Base-by-base conservation (phyloP, 1,140 invertebrate genomes). In the Limonius californicus region DNA sequence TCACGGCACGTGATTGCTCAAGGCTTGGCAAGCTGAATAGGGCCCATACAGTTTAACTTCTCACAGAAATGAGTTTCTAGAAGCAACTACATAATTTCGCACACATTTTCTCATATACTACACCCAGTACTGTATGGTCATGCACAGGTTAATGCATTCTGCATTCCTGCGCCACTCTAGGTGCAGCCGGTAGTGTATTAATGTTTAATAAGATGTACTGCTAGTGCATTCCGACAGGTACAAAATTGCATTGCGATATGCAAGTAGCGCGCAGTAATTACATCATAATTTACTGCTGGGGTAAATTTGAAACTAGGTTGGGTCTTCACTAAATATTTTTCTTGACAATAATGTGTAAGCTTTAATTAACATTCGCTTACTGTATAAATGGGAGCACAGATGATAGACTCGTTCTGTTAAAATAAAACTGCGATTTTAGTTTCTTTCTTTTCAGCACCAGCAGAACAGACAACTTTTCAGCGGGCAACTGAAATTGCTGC, bases 231-330 rank as follows among this genome's bases (percentile, higher is more conserved):
- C 35, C 35, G 35, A 21, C 45, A 50, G 45, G 16, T 50, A 50
- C 16, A 50, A 19, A 19, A 50, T 50, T 50, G 45, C 16, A 50
- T 11, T 18, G 20, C 20, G 12, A 19, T 18, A 21, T 50, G 45
- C 16, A 50, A 19, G 45, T 50, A 21, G 45, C 15, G 18, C 45
- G 45, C 45, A 4, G 16, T 50, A 50, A 50, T 50, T 50, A 50
- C 16, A 2, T 50, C 7, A 50, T 50, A 50, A 50, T 50, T 50
- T 50, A 50, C n/a, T 12, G n/a, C 2, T 12, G 35, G 8, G 2
- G 11, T 39, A 39, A 39, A 39, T 12, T 14, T 39, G n/a, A 9
- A 39, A 14, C n/a, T 12, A 32, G 11, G 11, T 32, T 32, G 4
- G 11, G 27, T 6, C 27, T 27, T 27, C 23, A 27, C 9, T 27